Percentiles rank a stretch among this genome's conserved stretches.
Conservation (phyloP, 2,113 vertebrate species). For the Rhipidura dahli region DNA sequence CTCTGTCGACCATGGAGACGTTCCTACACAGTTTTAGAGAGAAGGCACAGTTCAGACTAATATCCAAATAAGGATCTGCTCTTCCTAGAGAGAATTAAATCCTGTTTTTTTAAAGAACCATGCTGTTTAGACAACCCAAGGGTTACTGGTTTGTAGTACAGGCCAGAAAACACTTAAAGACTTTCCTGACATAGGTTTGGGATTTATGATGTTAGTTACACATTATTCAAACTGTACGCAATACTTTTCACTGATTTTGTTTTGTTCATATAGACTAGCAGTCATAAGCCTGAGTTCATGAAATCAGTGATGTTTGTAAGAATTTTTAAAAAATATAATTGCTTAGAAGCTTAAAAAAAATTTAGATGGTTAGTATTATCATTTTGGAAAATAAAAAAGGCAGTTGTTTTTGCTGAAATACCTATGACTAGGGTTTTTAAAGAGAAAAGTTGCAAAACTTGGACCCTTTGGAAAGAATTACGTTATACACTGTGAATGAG, state of each 20-base stretch:
- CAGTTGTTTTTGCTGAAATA: neutral
- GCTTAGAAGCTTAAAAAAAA: neutral
- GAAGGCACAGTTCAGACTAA: neutral
- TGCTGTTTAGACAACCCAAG: neutral
- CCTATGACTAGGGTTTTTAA: neutral
- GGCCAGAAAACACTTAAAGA: neutral
- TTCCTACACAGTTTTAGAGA: neutral
- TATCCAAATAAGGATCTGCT: neutral
- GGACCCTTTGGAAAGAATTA: neutral
- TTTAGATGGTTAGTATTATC: neutral
- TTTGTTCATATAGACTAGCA: neutral
- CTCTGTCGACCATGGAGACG: neutral
- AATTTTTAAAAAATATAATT: neutral
- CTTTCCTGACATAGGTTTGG: neutral
- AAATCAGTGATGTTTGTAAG: neutral
- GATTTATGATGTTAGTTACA: neutral
- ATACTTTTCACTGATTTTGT: neutral
- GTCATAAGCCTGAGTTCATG: neutral
- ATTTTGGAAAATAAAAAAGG: neutral
- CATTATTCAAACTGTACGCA: neutral
- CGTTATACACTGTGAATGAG: neutral
- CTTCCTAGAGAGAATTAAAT: conserved; percentile 1
- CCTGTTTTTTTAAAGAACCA: neutral
- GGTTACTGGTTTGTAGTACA: neutral
- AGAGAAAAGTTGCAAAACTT: neutral